Base-by-base conservation (phyloP, 2,888 invertebrate species). In the Cerastis leucographa region DNA sequence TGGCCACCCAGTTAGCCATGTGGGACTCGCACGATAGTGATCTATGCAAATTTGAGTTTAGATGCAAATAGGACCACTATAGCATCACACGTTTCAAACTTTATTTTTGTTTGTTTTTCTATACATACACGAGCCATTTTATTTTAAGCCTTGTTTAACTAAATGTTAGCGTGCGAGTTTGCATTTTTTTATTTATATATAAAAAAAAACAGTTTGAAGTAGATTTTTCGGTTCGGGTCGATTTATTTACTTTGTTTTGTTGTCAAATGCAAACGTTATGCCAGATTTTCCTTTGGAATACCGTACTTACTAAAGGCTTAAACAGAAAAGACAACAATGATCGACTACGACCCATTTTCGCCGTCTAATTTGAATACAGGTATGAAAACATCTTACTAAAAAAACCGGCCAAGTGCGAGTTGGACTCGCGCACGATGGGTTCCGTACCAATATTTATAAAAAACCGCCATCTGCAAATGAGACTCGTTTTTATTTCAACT, bases 21-120 rank as follows among this genome's bases (percentile, higher is more conserved):
- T 85, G 84, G 83, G 78, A 80, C 81, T 81, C 62, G 68, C 67
- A 78, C 77, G 90, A 88, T 90, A 71, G 83, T 75, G 80, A 89
- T 87, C 89, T 89, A 89, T 88, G 89, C 84, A 88, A 88, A 89
- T 86, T 70, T 25, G n/a, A 69, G 73, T 85, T 83, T 74, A 83
- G 87, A 87, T 87, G 81, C 81, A 87, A 87, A 87, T 85, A 61
- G 74, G 65, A 78, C 61, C 67, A 80, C 71, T 73, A 78, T 67
- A 65, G 59, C 70, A 84, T 81, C 76, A 78, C 77, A 86, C 74
- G 66, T 70, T 75, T 56, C 61, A 54, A 71, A 70, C 35, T 80
- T 22, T 68, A 75, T 64, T 84, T 69, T 81, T 76, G 71, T 84
- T 78, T 80, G 80, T 79, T 84, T 79, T 65, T 78, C 19, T 59